Evolutionary conservation across 2,113 vertebrate species (phyloP).

Genomic region (Phycodurus eques): DNA sequence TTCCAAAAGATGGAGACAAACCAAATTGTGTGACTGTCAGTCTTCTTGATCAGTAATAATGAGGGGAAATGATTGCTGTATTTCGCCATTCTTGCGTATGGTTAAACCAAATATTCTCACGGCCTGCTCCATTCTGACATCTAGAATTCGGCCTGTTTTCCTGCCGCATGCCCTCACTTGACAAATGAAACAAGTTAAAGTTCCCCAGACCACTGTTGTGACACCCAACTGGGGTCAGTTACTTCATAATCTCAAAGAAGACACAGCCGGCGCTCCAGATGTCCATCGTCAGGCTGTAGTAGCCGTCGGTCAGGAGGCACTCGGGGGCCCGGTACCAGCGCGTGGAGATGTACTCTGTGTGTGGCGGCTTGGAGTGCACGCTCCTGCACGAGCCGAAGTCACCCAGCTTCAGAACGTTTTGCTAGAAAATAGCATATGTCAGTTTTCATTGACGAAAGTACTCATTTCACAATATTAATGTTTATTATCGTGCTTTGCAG

Average conservation of each 20-base stretch:
- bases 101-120: too few species aligned
- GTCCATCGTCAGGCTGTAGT: constrained; percentile 80
- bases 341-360: constrained; percentile 84
- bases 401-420: constrained; percentile 82
- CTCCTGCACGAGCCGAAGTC: constrained; percentile 86
- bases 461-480: background rate
- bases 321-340: constrained; percentile 86
- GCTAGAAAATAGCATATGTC: constrained; percentile 54
- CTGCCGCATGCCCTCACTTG: too few species aligned
- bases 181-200: background rate
- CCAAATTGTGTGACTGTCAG: too few species aligned
- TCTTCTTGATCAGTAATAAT: too few species aligned
- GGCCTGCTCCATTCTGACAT: too few species aligned
- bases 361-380: constrained; percentile 79
- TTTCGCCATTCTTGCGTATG: too few species aligned
- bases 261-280: constrained; percentile 85
- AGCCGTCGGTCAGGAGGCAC: constrained; percentile 84
- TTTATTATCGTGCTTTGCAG: background rate
- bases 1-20: too few species aligned
- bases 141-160: too few species aligned
- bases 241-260: constrained; percentile 87
- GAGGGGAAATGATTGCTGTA: too few species aligned
- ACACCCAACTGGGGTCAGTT: background rate
- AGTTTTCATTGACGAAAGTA: background rate
- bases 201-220: background rate